These are phyloP conservation scores for Lepidocolaptes lacrymiger DNA, from an alignment of 2,797 vertebrate genomes.

Conservation along the genomic window DNA sequence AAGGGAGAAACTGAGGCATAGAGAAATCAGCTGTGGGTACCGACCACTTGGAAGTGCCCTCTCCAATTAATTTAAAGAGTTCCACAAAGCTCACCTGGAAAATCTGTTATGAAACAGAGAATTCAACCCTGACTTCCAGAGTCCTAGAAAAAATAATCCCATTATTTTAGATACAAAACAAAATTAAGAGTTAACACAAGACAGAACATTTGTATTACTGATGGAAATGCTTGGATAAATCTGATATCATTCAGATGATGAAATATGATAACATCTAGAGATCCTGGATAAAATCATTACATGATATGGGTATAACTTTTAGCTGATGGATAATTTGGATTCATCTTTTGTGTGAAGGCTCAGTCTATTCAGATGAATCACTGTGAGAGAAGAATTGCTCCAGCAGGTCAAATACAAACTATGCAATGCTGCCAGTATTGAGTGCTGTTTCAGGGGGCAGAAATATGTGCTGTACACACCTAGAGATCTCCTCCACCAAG, in stretches of 20 bases:
- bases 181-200: not conserved
- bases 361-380: not conserved
- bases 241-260: not conserved
- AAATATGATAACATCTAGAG: not conserved
- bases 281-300: not conserved
- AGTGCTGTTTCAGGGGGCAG: rapidly evolving
- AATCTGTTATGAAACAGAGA: not conserved
- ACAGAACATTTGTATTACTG: not conserved
- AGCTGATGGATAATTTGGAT: not conserved
- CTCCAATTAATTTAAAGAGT: not conserved
- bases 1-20: not conserved
- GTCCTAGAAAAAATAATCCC: not conserved
- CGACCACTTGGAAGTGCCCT: not conserved
- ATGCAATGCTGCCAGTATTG: not conserved
- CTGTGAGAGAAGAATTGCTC: not conserved
- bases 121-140: not conserved
- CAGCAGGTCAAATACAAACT: not conserved
- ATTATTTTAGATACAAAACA: not conserved
- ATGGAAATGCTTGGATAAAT: not conserved
- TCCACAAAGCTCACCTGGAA: not conserved
- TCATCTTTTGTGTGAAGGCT: not conserved
- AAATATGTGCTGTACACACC: not conserved
- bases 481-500: not conserved
- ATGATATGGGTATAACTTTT: not conserved
- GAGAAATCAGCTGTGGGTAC: not conserved